Evolutionary conservation across 2,797 vertebrate genomes (phyloP), one percentile per base, ranked within the genome.

Genomic region (Australoheros facetus): DNA sequence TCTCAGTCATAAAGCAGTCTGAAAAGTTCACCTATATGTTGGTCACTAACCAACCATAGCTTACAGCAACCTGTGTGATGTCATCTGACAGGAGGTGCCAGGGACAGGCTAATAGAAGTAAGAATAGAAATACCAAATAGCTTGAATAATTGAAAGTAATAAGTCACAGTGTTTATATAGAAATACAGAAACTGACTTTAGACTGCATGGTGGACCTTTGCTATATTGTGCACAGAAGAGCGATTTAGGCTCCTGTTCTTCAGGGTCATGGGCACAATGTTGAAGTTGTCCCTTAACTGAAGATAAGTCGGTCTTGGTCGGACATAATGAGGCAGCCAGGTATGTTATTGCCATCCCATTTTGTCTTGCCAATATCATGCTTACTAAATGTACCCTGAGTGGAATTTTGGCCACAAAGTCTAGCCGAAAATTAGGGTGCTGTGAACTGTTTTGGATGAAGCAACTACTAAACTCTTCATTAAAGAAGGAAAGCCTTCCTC

Each of bases 341-440:
- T 45, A 2, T 3, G 12, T 42, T 42, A 3, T 45, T 5, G 37
- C 21, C 39, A 26, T 64, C 60, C 39, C 2, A 1, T 64, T 66
- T 66, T 48, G 62, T 28, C 62, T 66, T 66, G 62, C 16, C 64
- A 30, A 51, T 28, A 69, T 69, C 64, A 45, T 51, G 64, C 64
- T 69, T 26, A 51, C 45, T 51, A 69, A 69, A 69, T 48, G 17
- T 69, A 30, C 48, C 19, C n/a, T 51, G 51, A 13, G 64, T 48
- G 30, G 14, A 69, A 51, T 51, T 48, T 51, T 51, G 45, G 26
- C 17, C 45, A 69, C 26, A 69, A 32, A 13, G 0, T 69, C 42
- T 48, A 69, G 17, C 8, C 4, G 26, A 51, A 69, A 51, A 69
- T 69, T 7, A 69, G 45, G 45, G 45, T 32, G 17, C 4, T 30